phyloP scores from a whole-genome alignment of 2,888 invertebrate species.

The Dynastes hyllus region DNA sequence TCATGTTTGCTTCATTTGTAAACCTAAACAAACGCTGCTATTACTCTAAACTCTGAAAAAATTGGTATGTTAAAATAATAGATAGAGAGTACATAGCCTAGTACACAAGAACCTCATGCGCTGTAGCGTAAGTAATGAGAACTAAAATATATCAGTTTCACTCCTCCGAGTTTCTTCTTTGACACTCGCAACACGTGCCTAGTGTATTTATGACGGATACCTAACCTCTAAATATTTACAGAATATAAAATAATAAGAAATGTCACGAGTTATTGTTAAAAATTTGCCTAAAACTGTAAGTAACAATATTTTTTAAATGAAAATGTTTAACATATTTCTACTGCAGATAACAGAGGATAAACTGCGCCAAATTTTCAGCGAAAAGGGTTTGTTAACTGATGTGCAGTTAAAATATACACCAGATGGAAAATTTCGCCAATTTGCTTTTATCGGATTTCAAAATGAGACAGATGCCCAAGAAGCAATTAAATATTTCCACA shows the following conservation, averaged over 20 bases:
- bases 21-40: too few relatives aligned
- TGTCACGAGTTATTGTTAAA: constrained; percentile 93
- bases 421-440: constrained; percentile 93
- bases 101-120: too few relatives aligned
- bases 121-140: too few relatives aligned
- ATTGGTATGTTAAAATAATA: too few relatives aligned
- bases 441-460: constrained; percentile 95
- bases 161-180: too few relatives aligned
- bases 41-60: too few relatives aligned
- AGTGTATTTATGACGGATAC: too few relatives aligned
- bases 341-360: constrained; percentile 86
- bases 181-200: too few relatives aligned
- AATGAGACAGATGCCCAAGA: constrained; percentile 84
- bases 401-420: constrained; percentile 93
- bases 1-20: too few relatives aligned
- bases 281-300: constrained; percentile 91
- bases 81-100: too few relatives aligned
- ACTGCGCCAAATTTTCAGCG: constrained; percentile 83
- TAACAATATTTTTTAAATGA: constrained; percentile 55
- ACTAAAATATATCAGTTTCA: too few relatives aligned
- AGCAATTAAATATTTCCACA: constrained; percentile 87
- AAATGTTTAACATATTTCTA: constrained; percentile 53
- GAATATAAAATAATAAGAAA: constrained; percentile 63
- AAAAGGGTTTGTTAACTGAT: constrained; percentile 93
- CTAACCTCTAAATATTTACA: background rate